Conservation (phyloP, 1,140 invertebrate species). For the Macrotrachela quadricornifera region DNA sequence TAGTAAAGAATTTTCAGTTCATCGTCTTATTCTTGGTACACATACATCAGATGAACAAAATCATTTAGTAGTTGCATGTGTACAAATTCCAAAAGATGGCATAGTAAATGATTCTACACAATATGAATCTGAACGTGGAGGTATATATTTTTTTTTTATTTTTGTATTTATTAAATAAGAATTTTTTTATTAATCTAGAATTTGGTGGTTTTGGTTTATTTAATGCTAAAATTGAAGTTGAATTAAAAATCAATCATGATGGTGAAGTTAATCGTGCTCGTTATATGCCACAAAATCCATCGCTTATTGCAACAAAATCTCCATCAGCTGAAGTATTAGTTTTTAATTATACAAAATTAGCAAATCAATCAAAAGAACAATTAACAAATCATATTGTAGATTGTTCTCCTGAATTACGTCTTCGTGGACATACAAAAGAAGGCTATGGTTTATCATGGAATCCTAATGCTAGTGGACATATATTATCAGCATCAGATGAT, state of each 20-base stretch:
- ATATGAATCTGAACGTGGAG: slow-evolving; percentile 85
- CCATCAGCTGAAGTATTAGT: slow-evolving; percentile 95
- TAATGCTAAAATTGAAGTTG: slow-evolving; percentile 96
- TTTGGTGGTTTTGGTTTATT: slow-evolving; percentile 98
- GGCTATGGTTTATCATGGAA: slow-evolving; percentile 92
- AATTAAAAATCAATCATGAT: slow-evolving; percentile 99
- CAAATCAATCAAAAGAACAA: neutral
- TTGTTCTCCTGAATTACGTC: slow-evolving; percentile 48
- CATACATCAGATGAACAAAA: slow-evolving; percentile 99
- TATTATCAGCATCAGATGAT: slow-evolving; percentile 89
- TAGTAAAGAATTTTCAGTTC: slow-evolving; percentile 86
- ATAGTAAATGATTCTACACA: slow-evolving; percentile 61
- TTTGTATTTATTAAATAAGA: slow-evolving; percentile 93
- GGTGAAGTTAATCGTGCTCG: slow-evolving; percentile 95
- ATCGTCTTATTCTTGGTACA: slow-evolving; percentile 89
- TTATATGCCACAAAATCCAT: slow-evolving; percentile 99
- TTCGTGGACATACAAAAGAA: slow-evolving; percentile 96
- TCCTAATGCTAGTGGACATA: slow-evolving; percentile 86
- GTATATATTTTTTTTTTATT: slow-evolving; percentile 39
- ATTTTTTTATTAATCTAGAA: slow-evolving; percentile 52
- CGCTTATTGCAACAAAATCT: slow-evolving; percentile 96
- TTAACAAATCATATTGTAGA: slow-evolving; percentile 30
- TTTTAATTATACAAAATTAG: slow-evolving; percentile 84
- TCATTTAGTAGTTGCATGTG: slow-evolving; percentile 89
- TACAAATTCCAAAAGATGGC: slow-evolving; percentile 80